These are phyloP conservation scores for Zaprionus africanus DNA, from an alignment of 1,140 invertebrate species.

Conservation along the genomic window DNA sequence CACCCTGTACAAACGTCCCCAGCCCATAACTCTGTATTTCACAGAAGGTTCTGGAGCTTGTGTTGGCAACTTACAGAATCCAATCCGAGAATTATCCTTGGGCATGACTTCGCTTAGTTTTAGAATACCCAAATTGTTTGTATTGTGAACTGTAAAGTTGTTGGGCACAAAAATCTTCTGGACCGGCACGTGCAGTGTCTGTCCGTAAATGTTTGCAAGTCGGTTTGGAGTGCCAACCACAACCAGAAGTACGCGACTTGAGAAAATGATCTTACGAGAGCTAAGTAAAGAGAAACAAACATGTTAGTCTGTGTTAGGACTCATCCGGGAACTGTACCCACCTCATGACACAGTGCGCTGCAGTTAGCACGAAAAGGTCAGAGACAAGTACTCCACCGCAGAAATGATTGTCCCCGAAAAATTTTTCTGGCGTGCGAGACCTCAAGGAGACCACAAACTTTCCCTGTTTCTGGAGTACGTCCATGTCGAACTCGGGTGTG, in stretches of 20 bases:
- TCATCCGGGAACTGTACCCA: slow-evolving; percentile 30
- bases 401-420: slow-evolving; percentile 59
- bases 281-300: slow-evolving; percentile 10
- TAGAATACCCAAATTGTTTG: slow-evolving; percentile 58
- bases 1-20: slow-evolving; percentile 50
- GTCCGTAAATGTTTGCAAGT: not conserved
- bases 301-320: not conserved
- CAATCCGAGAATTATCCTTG: slow-evolving; percentile 20
- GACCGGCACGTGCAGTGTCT: slow-evolving; percentile 18
- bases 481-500: not conserved
- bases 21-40: slow-evolving; percentile 54
- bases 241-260: slow-evolving; percentile 34
- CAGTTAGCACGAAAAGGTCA: slow-evolving; percentile 41
- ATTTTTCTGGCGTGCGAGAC: slow-evolving; percentile 43
- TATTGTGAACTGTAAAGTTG: slow-evolving; percentile 46
- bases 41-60: slow-evolving; percentile 1
- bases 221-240: slow-evolving; percentile 50
- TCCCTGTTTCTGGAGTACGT: not conserved
- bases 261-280: slow-evolving; percentile 37
- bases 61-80: slow-evolving; percentile 32
- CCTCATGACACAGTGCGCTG: slow-evolving; percentile 62
- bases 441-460: slow-evolving; percentile 59
- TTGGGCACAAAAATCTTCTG: slow-evolving; percentile 45
- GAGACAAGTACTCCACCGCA: slow-evolving; percentile 51
- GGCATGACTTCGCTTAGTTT: slow-evolving; percentile 28